Base-by-base conservation (phyloP, 2,888 invertebrate species). In the Hydriomena furcata region DNA sequence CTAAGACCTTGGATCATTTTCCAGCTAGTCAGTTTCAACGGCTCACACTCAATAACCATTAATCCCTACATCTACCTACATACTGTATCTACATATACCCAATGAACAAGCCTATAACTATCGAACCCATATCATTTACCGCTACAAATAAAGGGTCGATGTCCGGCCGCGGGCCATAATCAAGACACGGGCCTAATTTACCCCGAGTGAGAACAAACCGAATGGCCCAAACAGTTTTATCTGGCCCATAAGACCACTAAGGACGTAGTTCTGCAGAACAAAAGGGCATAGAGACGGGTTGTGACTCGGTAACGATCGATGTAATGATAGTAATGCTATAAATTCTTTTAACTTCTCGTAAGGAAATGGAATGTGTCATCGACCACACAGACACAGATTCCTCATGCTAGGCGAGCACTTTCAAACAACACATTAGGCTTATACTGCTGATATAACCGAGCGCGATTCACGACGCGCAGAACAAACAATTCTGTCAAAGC, bases 181-280 rank as follows among this genome's bases (percentile, higher is more conserved):
- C 76, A 75, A 73, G 47, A 58, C 46, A 45, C 40, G 67, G 63
- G 66, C 76, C 59, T 81, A 82, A 84, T 83, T 83, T 76, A 65
- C 67, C 60, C 68, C 65, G 48, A 21, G 48, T 51, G 66, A 60
- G 61, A 73, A 73, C 34, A 65, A 67, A 52, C 44, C 21, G 55
- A 56, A 57, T 13, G 48, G 43, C 36, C 36, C 36, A 36, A 36
- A 36, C 36, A 36, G 73, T 76, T 82, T 85, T 84, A 84, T 85
- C 84, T 79, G 56, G 66, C 75, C 80, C 81, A 73, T 77, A 80
- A 78, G 79, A 68, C 76, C 71, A 73, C 73, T 81, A 75, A 80
- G 82, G 77, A 81, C 78, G 81, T 76, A 73, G 81, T 85, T 84
- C 71, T 55, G 59, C 70, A 71, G 79, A 82, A 84, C 84, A 84